A percentile compares a stretch with the other conserved stretches of the same genome.
Evolutionary conservation across 2,113 vertebrate species (phyloP).

Genomic region (Larimichthys crocea): DNA sequence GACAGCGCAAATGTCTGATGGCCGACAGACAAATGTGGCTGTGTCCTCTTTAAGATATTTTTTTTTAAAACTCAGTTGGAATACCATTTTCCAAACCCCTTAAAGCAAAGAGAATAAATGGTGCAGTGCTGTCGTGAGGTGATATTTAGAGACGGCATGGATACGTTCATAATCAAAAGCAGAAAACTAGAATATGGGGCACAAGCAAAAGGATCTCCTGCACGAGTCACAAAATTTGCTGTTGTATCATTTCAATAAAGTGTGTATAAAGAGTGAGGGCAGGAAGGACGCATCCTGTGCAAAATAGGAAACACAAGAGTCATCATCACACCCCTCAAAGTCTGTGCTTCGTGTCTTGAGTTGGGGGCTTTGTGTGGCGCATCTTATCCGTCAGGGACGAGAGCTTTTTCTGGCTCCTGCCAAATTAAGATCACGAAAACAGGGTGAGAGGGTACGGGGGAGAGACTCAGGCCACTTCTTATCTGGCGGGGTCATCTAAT

Average conservation of each 20-base stretch:
- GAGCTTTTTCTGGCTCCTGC: slow-evolving; percentile 42
- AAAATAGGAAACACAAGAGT: neutral
- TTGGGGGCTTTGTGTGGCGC: slow-evolving; percentile 18
- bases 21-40: neutral
- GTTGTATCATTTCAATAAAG: neutral
- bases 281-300: neutral
- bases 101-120: too few species aligned
- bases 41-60: neutral
- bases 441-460: slow-evolving; percentile 46
- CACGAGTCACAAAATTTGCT: neutral
- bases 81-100: too few species aligned
- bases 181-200: neutral
- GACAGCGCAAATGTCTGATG: neutral
- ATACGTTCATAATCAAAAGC: neutral
- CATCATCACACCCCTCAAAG: slow-evolving; percentile 1
- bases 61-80: too few species aligned
- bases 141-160: neutral
- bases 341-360: neutral
- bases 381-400: slow-evolving; percentile 39
- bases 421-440: slow-evolving; percentile 67
- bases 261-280: too few species aligned
- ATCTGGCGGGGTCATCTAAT: slow-evolving; percentile 77
- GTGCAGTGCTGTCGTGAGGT: neutral
- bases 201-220: neutral
- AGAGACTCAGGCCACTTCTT: slow-evolving; percentile 33